Evolutionary conservation across 1,140 invertebrate species (phyloP).

Genomic region (Phymorhynchus buccinoides): DNA sequence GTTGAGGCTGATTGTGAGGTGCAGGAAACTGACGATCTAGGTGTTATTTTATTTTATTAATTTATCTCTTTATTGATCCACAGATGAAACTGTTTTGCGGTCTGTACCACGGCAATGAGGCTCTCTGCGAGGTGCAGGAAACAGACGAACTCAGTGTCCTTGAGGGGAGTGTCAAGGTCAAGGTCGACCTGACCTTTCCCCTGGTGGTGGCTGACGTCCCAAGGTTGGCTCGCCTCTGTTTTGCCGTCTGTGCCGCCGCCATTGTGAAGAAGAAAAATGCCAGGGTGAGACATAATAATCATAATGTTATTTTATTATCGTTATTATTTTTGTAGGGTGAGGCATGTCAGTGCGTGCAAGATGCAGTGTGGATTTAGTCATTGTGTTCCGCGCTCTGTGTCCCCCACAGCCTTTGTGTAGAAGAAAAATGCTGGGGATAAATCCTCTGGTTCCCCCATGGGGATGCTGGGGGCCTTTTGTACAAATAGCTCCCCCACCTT

Average conservation of each 20-base stretch:
- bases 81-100: constrained; percentile 60
- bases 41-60: too few species aligned
- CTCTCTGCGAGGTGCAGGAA: constrained; percentile 50
- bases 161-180: constrained; percentile 49
- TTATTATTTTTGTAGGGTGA: too few species aligned
- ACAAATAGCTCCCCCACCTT: too few species aligned
- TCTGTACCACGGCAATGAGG: constrained; percentile 60
- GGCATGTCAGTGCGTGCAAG: too few species aligned
- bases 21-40: constrained; percentile 45
- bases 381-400: too few species aligned
- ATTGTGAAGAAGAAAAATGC: constrained; percentile 41
- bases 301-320: too few species aligned
- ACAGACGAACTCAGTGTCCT: constrained; percentile 51
- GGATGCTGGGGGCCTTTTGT: too few species aligned
- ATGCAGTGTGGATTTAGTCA: too few species aligned
- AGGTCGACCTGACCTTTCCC: constrained; percentile 51
- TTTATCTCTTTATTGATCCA: too few species aligned
- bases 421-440: too few species aligned
- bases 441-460: too few species aligned
- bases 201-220: constrained; percentile 54
- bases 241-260: constrained; percentile 51
- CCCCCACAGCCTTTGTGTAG: too few species aligned
- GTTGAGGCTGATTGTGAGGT: constrained; percentile 55
- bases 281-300: neutral
- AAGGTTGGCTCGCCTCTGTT: constrained; percentile 53